These are phyloP conservation scores for Tursiops truncatus DNA, from an alignment of 2,113 vertebrate species.

Conservation along the genomic window DNA sequence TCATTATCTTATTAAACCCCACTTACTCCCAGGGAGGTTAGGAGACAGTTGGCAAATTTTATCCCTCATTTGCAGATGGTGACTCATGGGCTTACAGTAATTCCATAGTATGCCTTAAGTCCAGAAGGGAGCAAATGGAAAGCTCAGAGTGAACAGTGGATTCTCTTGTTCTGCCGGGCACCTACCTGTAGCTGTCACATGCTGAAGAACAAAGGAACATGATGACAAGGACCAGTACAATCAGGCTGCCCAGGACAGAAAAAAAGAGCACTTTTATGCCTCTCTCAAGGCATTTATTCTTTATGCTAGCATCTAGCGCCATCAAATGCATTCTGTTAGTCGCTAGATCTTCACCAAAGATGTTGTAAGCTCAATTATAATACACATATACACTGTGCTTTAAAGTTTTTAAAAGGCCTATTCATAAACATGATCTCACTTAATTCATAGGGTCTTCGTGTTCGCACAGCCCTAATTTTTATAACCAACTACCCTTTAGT, in stretches of 20 bases:
- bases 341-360: not conserved
- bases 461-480: not conserved
- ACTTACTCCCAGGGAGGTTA: constrained; percentile 62
- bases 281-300: not conserved
- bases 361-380: not conserved
- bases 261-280: not conserved
- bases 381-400: not conserved
- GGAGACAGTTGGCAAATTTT: constrained; percentile 74
- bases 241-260: not conserved
- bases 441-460: not conserved
- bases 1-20: constrained; percentile 75
- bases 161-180: not conserved
- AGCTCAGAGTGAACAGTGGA: not conserved
- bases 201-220: not conserved
- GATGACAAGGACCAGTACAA: not conserved
- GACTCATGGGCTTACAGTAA: constrained; percentile 55
- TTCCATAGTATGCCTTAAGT: constrained; percentile 58
- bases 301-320: not conserved
- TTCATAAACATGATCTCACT: not conserved
- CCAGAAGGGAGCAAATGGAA: constrained; percentile 45
- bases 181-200: not conserved
- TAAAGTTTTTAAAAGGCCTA: not conserved
- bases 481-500: not conserved
- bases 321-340: not conserved
- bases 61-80: constrained; percentile 69